Percentiles rank a stretch among this genome's conserved stretches.
These are phyloP conservation scores for Fundulus diaphanus DNA, from an alignment of 2,797 vertebrate genomes.

Conservation along the genomic window DNA sequence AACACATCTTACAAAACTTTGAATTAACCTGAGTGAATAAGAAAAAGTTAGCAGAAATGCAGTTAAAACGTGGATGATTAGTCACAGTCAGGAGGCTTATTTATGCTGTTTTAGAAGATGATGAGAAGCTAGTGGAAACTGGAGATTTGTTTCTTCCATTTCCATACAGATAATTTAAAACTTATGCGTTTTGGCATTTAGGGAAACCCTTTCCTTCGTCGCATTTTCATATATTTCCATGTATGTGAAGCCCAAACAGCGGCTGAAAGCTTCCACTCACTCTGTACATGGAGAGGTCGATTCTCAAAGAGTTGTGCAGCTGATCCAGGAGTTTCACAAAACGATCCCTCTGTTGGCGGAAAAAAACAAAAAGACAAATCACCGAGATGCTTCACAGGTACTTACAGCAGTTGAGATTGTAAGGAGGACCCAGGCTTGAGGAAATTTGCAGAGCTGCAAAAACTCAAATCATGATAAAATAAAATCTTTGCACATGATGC, in stretches of 20 bases:
- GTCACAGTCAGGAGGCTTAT: neutral
- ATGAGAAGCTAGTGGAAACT: neutral
- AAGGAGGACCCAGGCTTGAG: neutral
- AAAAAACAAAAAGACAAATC: constrained; percentile 11
- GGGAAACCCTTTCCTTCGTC: no score
- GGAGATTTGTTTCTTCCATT: neutral
- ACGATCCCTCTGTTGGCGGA: constrained; percentile 87
- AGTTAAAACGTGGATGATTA: neutral
- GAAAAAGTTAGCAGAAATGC: neutral
- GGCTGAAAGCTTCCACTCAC: constrained; percentile 77
- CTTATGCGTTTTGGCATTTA: neutral
- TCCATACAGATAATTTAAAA: neutral
- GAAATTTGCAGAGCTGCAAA: neutral
- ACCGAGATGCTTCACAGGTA: neutral
- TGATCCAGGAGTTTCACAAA: constrained; percentile 97
- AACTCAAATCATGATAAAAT: neutral
- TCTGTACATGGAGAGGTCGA: constrained; percentile 96
- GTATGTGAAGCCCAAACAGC: neutral
- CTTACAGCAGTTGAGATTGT: neutral
- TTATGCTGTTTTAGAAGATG: neutral
- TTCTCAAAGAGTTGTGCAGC: constrained; percentile 96
- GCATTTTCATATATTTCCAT: neutral
- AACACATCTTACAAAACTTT: neutral
- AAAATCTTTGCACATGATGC: neutral
- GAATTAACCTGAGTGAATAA: neutral